These are phyloP conservation scores for Acanthopleura granulata DNA, from an alignment of 2,888 invertebrate species.

Conservation along the genomic window DNA sequence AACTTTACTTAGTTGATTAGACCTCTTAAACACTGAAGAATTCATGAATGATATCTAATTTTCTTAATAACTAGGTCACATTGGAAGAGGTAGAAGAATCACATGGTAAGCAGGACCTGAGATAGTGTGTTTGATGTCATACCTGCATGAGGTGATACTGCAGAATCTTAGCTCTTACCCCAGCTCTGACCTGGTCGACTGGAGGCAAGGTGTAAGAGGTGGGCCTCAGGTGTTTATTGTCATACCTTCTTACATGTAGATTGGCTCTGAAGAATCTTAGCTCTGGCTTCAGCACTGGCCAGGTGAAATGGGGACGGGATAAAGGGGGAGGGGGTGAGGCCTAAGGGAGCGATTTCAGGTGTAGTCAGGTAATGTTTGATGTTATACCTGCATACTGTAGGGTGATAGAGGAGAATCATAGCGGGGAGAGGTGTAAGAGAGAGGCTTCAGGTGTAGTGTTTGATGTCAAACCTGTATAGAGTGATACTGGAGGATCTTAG, in stretches of 20 bases:
- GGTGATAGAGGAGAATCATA: constrained; percentile 78
- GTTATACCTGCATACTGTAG: constrained; percentile 69
- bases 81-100: no score
- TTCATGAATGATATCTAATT: no score
- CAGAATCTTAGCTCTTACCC: constrained; percentile 79
- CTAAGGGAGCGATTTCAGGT: no score
- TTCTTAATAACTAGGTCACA: no score
- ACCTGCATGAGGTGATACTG: constrained; percentile 77
- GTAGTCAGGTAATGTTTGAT: no score
- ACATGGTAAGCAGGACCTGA: no score
- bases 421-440: constrained; percentile 62
- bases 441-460: no score
- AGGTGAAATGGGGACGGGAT: constrained; percentile 68
- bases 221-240: neutral
- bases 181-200: constrained; percentile 74
- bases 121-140: constrained; percentile 13
- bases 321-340: no score
- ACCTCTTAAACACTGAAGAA: no score
- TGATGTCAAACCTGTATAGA: constrained; percentile 71
- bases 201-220: no score
- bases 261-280: constrained; percentile 78
- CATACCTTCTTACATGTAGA: constrained; percentile 74
- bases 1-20: no score
- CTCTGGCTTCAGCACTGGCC: constrained; percentile 77
- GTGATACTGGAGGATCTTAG: constrained; percentile 78